A percentile compares a stretch with the other conserved stretches of the same genome.
phyloP scores from a whole-genome alignment of 1,140 invertebrate species.

The Conus betulinus region DNA sequence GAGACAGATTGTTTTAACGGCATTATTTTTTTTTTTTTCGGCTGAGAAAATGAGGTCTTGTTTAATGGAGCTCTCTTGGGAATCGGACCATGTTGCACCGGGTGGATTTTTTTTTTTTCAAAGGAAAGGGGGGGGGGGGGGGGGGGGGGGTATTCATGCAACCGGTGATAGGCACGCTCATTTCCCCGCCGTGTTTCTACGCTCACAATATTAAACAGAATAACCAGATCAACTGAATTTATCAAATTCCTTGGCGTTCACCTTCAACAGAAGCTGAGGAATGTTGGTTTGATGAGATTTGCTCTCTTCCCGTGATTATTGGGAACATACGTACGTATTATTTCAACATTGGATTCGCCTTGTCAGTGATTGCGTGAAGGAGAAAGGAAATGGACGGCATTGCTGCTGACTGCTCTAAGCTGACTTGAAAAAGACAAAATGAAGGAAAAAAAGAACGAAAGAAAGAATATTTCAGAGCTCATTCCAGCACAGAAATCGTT shows the following conservation, averaged over 20 bases:
- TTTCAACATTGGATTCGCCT: neutral
- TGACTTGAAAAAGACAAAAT: no score
- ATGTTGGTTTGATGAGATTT: neutral
- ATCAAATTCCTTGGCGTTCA: neutral
- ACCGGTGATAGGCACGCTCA: neutral
- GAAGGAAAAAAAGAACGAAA: no score
- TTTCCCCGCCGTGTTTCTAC: neutral
- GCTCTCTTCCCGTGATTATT: neutral
- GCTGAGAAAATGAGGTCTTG: slow-evolving; percentile 1
- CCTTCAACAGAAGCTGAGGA: neutral
- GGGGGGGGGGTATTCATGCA: neutral
- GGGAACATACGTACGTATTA: no score
- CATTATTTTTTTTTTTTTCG: neutral
- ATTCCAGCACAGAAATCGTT: no score
- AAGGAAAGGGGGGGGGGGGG: no score
- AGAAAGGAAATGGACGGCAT: no score
- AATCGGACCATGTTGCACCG: neutral
- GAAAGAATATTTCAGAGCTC: no score
- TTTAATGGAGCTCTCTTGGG: neutral
- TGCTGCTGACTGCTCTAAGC: no score
- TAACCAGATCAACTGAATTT: neutral
- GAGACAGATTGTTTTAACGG: neutral
- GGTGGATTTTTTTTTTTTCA: neutral
- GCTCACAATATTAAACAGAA: neutral
- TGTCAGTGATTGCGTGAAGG: neutral